Percentiles rank a stretch among this genome's conserved stretches.
Conservation (phyloP, 2,888 invertebrate genomes). For the Synergus laeviventris region DNA sequence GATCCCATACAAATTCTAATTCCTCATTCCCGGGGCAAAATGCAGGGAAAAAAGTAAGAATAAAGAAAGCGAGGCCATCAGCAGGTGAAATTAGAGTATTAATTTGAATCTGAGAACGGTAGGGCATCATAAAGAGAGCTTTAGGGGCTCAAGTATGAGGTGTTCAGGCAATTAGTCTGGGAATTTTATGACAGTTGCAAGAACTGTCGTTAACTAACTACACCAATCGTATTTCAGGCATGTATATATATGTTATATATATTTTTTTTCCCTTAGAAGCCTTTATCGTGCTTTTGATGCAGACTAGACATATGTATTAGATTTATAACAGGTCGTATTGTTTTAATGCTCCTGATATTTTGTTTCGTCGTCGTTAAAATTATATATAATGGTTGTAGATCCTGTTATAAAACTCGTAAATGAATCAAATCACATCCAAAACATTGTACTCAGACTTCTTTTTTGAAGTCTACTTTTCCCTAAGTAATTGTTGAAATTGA, state of each 20-base stretch:
- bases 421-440: neutral
- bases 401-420: neutral
- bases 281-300: too few relatives aligned
- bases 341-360: neutral
- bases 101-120: neutral
- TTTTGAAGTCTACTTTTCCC: neutral
- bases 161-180: neutral
- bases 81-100: neutral
- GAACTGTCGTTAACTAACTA: too few relatives aligned
- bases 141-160: neutral
- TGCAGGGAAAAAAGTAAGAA: neutral
- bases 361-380: neutral
- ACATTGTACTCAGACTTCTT: neutral
- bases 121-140: neutral
- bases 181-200: neutral
- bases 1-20: conserved; percentile 18
- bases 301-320: too few relatives aligned
- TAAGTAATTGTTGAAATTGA: neutral
- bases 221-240: too few relatives aligned
- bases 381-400: neutral
- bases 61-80: neutral
- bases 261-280: too few relatives aligned
- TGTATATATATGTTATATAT: too few relatives aligned
- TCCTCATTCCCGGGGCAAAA: neutral
- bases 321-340: neutral